Conservation (phyloP, 2,113 vertebrate genomes). For the Callaeas wilsoni region DNA sequence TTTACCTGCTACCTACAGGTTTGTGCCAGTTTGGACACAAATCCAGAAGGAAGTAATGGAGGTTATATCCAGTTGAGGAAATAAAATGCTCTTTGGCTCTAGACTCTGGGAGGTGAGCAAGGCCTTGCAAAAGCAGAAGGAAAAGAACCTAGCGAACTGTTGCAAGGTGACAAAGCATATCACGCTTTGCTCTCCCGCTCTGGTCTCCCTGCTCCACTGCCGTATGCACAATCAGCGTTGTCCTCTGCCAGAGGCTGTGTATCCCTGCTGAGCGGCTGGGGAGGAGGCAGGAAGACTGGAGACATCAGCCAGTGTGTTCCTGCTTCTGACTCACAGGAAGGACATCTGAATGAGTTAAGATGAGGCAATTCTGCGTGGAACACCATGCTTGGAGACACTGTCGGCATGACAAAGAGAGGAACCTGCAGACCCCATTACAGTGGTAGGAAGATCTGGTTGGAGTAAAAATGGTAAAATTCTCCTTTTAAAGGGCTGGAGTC, state of each 20-base stretch:
- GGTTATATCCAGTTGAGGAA: neutral
- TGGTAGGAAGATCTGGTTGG: neutral
- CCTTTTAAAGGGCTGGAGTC: neutral
- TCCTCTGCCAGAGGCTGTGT: neutral
- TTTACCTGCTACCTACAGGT: neutral
- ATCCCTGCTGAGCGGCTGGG: neutral
- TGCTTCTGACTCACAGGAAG: neutral
- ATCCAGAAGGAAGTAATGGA: too few relatives aligned
- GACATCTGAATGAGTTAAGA: neutral
- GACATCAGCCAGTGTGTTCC: neutral
- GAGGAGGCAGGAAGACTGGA: neutral
- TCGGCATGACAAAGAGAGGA: neutral
- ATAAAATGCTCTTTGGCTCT: neutral
- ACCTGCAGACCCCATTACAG: neutral
- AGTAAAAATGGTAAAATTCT: neutral
- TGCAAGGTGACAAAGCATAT: neutral
- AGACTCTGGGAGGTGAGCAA: neutral
- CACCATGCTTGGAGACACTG: neutral
- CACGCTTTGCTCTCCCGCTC: neutral
- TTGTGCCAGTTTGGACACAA: too few relatives aligned
- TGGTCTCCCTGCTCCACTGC: neutral
- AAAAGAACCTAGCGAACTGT: neutral
- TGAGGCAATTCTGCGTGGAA: neutral
- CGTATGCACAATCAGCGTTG: fast-evolving
- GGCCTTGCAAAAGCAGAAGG: neutral